Percentiles rank a stretch among this genome's conserved stretches.
phyloP scores from a whole-genome alignment of 2,797 vertebrate species.

The Dallia pectoralis region DNA sequence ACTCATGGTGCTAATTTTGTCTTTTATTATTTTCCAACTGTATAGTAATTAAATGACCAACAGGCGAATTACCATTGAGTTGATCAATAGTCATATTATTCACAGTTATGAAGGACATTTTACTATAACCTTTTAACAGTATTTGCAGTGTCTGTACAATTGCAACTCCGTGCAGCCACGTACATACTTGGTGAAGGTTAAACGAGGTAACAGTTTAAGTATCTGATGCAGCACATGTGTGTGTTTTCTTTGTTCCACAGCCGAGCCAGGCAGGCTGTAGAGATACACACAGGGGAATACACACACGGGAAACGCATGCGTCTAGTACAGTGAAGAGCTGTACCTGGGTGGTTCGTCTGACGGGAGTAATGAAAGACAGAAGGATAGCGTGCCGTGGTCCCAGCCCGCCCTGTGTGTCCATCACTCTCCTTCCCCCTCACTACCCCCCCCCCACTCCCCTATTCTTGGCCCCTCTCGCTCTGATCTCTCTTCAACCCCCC shows the following conservation, averaged over 20 bases:
- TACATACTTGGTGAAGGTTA: background rate
- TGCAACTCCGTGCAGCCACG: background rate
- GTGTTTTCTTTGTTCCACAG: conserved; percentile 26
- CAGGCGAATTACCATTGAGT: no score
- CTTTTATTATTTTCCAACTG: no score
- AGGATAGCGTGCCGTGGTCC: conserved; percentile 36
- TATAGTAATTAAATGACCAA: no score
- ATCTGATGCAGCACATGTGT: background rate
- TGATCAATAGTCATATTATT: no score
- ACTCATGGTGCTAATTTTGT: no score
- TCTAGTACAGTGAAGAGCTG: conserved; percentile 7
- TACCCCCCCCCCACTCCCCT: background rate
- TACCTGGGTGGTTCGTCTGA: conserved; percentile 47
- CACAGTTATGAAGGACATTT: no score
- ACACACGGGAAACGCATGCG: background rate
- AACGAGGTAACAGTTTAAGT: background rate
- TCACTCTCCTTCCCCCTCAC: conserved; percentile 14
- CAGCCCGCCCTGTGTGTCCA: conserved; percentile 16
- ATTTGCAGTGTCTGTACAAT: no score
- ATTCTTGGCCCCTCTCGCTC: background rate
- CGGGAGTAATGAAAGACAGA: conserved; percentile 56
- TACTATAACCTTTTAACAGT: no score
- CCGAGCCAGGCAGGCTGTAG: background rate
- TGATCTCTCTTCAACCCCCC: conserved; percentile 28
- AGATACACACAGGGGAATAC: background rate